Evolutionary conservation across 37 sponge, comb jelly and placozoan species (phyloP), one percentile per base, ranked within the genome.

Genomic region (Oopsacas minuta): DNA sequence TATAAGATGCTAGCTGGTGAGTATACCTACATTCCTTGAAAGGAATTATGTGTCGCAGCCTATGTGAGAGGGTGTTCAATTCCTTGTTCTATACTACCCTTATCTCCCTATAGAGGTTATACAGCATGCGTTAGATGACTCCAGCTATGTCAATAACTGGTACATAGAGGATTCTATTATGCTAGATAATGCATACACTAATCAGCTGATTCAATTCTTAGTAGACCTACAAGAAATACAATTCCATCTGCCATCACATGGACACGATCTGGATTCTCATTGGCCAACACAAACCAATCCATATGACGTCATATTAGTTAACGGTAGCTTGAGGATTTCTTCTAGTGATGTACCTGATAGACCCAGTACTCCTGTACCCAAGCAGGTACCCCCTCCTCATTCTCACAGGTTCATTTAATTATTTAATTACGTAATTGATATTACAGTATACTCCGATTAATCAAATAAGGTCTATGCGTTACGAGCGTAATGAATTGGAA

Each of bases 251-350:
- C 75, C 75, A 5, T 61, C 75, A 20, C 75, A 61, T 34, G 75
- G 75, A 61, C 75, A 61, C 75, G 22, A 61, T 12, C 75, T 61
- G 75, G 75, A 61, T n/a, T 61, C 75, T 34, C 75, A 61, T 25
- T 61, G 75, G 75, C 75, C 75, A 25, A 25, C 75, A 3, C 20
- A 61, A 3, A 61, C 30, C 75, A 61, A 34, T n/a, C 28, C 7
- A 5, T 61, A 61, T n/a, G 30, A 61, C 75, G 49, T 15, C 49
- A n/a, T n/a, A 20, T 7, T 12, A 34, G 75, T 61, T 10, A 61
- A 61, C 22, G 75, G 75, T 3, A 34, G 75, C 20, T 3, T 61
- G 75, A 20, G 7, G 30, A 25, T 3, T 3, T 3, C 22, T 7
- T 32, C 28, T 34, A 61, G 17, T 20, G 75, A 61, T 61, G 28